Base-by-base conservation (phyloP, 2,113 vertebrate genomes). In the Indicator indicator region DNA sequence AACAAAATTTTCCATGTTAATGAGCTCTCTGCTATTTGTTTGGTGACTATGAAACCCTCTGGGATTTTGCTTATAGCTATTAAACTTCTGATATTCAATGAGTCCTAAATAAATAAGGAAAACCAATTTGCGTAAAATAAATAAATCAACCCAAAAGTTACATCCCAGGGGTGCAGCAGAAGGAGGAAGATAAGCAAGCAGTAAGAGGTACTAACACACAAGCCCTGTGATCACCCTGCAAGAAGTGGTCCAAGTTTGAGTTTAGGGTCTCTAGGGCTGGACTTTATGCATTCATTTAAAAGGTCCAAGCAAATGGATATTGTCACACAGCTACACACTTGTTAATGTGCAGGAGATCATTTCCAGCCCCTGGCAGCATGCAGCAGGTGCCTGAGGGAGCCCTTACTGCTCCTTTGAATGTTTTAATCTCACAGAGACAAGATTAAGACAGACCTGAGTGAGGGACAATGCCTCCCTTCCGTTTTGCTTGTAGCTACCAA, bases 281-380 rank as follows among this genome's bases (percentile, higher is more conserved):
- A 74, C 9, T 33, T 32, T 2, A 52, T 4, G 24, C 9, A 10
- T 52, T 1, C 44, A 12, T 46, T 70, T 64, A 27, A 28, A 17
- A 56, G 26, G 12, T 8, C 7, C 32, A 40, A 60, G 36, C 17
- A 26, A 50, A 14, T 17, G 1, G 15, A 15, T 23, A 8, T 2
- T 18, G 27, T 32, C 42, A 60, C 46, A 59, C 27, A 32, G 24
- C 42, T 69, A 26, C n/a, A 17, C 54, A 33, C 15, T 20, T 1
- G 9, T 32, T 40, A 33, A 26, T 1, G 0, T 3, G 27, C 3
- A 1, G 27, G 60, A 62, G 55, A 21, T 9, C 23, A 3, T 4
- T 33, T 62, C 36, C 50, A 68, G 88, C 27, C 40, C 27, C 16
- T 3, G 6, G 50, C 36, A 75, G 63, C 0, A 3, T 19, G 48